These are phyloP conservation scores for Phymorhynchus buccinoides DNA, from an alignment of 1,140 invertebrate species.

Conservation along the genomic window DNA sequence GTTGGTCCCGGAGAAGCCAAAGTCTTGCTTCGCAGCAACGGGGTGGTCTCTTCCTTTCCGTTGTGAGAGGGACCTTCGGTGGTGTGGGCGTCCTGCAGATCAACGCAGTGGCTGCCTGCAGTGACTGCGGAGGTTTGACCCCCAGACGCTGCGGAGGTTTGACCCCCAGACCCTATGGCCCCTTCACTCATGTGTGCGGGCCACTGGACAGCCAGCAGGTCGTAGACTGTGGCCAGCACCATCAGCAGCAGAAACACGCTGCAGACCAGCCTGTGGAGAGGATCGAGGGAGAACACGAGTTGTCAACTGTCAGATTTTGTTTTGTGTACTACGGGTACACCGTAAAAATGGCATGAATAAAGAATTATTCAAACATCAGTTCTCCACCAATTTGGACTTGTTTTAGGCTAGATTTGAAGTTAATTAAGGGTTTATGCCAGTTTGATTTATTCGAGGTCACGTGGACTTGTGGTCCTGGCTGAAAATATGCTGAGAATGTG, in stretches of 20 bases:
- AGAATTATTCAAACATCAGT: too few relatives aligned
- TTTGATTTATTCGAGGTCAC: too few relatives aligned
- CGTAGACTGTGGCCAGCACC: conserved; percentile 37
- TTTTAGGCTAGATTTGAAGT: too few relatives aligned
- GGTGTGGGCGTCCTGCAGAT: not conserved
- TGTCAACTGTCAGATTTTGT: too few relatives aligned
- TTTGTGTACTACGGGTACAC: too few relatives aligned
- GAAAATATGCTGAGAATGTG: too few relatives aligned
- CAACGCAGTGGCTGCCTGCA: too few relatives aligned
- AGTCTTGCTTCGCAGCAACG: not conserved
- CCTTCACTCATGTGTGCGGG: conserved; percentile 30
- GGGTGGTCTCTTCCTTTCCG: not conserved
- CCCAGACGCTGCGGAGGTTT: not conserved
- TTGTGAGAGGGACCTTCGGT: not conserved
- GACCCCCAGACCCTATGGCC: not conserved
- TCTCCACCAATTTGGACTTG: too few relatives aligned
- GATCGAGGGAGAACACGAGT: too few relatives aligned
- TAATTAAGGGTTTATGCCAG: too few relatives aligned
- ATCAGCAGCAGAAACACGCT: conserved; percentile 28
- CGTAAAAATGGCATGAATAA: too few relatives aligned
- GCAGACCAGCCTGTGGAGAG: conserved; percentile 9
- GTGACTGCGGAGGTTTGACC: not conserved
- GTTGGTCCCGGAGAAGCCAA: not conserved
- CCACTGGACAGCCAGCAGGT: conserved; percentile 40
- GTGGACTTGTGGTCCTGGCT: too few relatives aligned